phyloP scores from a whole-genome alignment of 2,113 vertebrate species.

The Lagopus leucura region DNA sequence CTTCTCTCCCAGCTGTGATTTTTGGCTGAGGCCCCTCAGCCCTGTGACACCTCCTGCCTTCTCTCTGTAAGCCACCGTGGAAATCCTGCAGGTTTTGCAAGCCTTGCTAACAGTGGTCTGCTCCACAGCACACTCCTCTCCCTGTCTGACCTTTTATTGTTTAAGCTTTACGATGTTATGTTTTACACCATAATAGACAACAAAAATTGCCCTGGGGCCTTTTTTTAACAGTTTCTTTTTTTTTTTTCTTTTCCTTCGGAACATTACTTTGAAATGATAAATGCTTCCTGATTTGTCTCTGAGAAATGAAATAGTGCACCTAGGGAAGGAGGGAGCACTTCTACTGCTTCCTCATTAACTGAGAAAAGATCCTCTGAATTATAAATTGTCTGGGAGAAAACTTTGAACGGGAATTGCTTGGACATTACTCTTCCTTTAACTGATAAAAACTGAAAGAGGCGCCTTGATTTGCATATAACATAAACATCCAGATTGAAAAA shows the following conservation, averaged over 20 bases:
- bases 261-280: slow-evolving; percentile 55
- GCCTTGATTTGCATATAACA: slow-evolving; percentile 55
- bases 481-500: slow-evolving; percentile 24
- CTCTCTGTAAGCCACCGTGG: not conserved
- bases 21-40: not conserved
- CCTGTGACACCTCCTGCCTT: not conserved
- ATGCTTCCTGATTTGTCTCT: slow-evolving; percentile 42
- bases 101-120: not conserved
- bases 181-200: slow-evolving; percentile 50
- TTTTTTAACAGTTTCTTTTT: slow-evolving; percentile 3
- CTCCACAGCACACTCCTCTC: not conserved
- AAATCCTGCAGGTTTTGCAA: not conserved
- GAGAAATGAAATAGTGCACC: slow-evolving; percentile 39
- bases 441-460: slow-evolving; percentile 5
- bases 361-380: not conserved
- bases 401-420: not conserved
- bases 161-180: slow-evolving; percentile 17
- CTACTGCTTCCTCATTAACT: not conserved
- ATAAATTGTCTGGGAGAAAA: slow-evolving; percentile 25
- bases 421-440: slow-evolving; percentile 40
- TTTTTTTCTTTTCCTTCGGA: not conserved
- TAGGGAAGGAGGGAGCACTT: not conserved
- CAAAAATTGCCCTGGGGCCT: slow-evolving; percentile 39
- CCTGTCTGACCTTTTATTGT: slow-evolving; percentile 49
- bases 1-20: not conserved